Percentiles rank a stretch among this genome's conserved stretches.
Evolutionary conservation across 2,888 invertebrate genomes (phyloP).

Genomic region (Megaustenia siamemsis): DNA sequence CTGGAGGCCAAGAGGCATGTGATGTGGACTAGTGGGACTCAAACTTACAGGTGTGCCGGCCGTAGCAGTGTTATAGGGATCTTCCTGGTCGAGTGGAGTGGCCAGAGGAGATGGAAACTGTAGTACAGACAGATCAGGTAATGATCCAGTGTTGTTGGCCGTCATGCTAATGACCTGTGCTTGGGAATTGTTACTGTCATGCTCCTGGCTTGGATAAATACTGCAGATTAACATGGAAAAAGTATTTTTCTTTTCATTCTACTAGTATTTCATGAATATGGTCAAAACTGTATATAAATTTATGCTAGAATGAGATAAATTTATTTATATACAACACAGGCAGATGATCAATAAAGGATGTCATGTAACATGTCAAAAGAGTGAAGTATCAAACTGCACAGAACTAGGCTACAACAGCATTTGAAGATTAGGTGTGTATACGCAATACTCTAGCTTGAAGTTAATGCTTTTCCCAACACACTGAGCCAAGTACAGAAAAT

Average conservation of each 20-base stretch:
- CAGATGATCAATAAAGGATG: no score
- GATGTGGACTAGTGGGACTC: constrained; percentile 76
- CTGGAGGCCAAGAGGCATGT: constrained; percentile 67
- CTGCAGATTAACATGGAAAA: constrained; percentile 81
- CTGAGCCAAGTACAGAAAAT: no score
- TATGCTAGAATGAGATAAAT: no score
- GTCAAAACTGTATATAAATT: no score
- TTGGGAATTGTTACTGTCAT: constrained; percentile 84
- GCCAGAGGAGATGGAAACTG: constrained; percentile 90
- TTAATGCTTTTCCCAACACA: no score
- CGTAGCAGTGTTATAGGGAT: constrained; percentile 46
- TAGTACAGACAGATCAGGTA: constrained; percentile 95
- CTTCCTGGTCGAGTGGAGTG: constrained; percentile 86
- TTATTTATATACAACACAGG: no score
- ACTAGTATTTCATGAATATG: neutral
- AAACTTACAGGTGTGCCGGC: constrained; percentile 82
- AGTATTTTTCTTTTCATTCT: neutral
- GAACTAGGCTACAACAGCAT: no score
- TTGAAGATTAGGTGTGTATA: no score
- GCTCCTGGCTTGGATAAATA: constrained; percentile 86
- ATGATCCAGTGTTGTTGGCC: constrained; percentile 89
- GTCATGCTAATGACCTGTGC: constrained; percentile 89
- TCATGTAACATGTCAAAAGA: no score
- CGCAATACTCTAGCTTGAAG: no score
- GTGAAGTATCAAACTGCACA: no score